phyloP scores from a whole-genome alignment of 2,797 vertebrate species.

The Spheniscus humboldti region DNA sequence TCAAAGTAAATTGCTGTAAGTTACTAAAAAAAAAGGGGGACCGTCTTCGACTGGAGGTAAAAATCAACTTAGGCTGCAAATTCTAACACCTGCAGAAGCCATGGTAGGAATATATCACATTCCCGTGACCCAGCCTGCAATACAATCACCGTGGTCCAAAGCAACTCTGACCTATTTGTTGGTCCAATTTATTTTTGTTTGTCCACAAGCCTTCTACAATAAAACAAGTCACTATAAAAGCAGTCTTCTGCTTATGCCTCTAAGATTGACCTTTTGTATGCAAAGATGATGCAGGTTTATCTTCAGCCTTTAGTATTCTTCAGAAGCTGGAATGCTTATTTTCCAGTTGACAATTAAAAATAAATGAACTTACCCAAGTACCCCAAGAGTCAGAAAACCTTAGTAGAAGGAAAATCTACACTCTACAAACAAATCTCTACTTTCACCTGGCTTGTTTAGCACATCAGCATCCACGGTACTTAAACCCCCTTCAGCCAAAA shows the following conservation, averaged over 20 bases:
- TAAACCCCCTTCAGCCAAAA: background rate
- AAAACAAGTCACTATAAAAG: background rate
- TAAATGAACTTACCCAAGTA: background rate
- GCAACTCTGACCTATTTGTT: background rate
- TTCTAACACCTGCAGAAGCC: background rate
- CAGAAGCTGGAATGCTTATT: background rate
- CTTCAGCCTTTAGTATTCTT: background rate
- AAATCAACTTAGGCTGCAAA: background rate
- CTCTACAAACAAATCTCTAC: background rate
- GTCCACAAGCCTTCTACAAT: background rate
- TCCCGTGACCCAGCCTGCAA: background rate
- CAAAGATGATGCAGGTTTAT: background rate
- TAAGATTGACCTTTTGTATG: background rate
- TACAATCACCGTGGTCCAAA: background rate
- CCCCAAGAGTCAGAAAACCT: background rate
- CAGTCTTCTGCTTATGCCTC: background rate
- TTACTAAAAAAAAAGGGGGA: background rate
- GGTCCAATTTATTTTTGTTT: background rate
- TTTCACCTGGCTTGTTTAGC: background rate
- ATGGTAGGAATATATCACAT: background rate
- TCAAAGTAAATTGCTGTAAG: background rate
- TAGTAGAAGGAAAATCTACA: background rate
- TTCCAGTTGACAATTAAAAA: background rate
- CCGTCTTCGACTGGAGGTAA: background rate
- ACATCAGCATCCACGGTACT: background rate